phyloP scores from a whole-genome alignment of 2,888 invertebrate genomes.

The Zelleria hepariella region DNA sequence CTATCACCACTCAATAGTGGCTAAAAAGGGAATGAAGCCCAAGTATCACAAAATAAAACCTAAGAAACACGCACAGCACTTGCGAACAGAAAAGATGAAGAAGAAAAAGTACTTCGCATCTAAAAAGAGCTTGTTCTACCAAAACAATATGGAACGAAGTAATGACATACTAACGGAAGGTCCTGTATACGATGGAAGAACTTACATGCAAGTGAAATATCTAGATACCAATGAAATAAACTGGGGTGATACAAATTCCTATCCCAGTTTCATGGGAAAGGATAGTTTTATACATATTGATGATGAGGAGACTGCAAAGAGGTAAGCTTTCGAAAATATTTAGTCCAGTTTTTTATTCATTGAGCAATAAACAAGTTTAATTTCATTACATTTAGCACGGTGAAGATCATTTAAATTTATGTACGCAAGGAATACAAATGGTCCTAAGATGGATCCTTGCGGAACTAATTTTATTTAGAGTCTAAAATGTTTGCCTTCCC shows the following conservation, averaged over 20 bases:
- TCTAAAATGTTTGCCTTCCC: too few species aligned
- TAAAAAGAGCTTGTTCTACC: conserved; percentile 38
- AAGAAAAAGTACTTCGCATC: conserved; percentile 42
- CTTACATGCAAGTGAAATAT: conserved; percentile 67
- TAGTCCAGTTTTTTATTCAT: too few species aligned
- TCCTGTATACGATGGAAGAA: conserved; percentile 48
- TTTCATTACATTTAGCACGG: too few species aligned
- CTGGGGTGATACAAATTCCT: conserved; percentile 56
- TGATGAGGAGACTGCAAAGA: conserved; percentile 88
- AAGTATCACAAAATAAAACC: conserved; percentile 42
- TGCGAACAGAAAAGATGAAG: conserved; percentile 36
- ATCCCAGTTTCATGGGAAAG: conserved; percentile 85
- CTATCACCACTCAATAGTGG: conserved; percentile 46
- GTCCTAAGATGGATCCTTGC: too few species aligned
- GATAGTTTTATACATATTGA: conserved; percentile 91
- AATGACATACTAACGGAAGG: conserved; percentile 42
- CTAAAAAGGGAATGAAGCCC: conserved; percentile 53
- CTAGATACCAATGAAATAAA: conserved; percentile 50
- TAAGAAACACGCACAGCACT: conserved; percentile 38
- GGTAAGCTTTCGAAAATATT: conserved; percentile 51
- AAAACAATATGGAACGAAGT: conserved; percentile 27
- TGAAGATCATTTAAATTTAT: too few species aligned
- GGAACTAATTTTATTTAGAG: too few species aligned
- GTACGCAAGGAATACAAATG: too few species aligned
- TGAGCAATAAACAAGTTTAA: too few species aligned